These are phyloP conservation scores for Agrypnus murinus DNA, from an alignment of 2,888 invertebrate species.

Conservation along the genomic window DNA sequence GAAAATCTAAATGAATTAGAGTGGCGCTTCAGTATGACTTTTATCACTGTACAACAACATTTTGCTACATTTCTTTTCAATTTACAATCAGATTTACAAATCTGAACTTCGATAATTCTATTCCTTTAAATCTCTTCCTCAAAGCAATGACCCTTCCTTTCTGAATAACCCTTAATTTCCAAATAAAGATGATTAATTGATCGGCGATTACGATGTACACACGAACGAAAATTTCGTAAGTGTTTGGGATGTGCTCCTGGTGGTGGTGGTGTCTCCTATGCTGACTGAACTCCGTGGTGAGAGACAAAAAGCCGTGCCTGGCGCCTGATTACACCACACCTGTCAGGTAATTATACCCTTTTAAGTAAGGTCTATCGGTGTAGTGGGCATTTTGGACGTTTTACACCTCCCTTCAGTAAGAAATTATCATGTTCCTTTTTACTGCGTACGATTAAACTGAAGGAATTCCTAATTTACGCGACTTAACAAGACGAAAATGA, in stretches of 20 bases:
- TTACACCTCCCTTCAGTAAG: constrained; percentile 17
- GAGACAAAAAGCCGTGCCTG: constrained; percentile 55
- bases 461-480: constrained; percentile 5
- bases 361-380: constrained; percentile 32
- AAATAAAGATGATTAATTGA: constrained; percentile 37
- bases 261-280: constrained; percentile 11
- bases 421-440: constrained; percentile 1
- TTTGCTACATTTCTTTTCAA: too few relatives aligned
- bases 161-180: too few relatives aligned
- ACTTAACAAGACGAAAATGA: constrained; percentile 9
- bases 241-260: background rate
- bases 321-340: constrained; percentile 53
- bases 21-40: too few relatives aligned
- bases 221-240: background rate
- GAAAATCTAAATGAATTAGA: too few relatives aligned
- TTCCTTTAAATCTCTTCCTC: too few relatives aligned
- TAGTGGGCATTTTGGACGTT: constrained; percentile 35
- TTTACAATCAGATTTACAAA: too few relatives aligned
- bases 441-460: constrained; percentile 1
- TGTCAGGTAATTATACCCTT: constrained; percentile 50
- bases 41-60: too few relatives aligned
- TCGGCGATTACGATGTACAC: constrained; percentile 27
- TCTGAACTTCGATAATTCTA: too few relatives aligned
- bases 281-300: too few relatives aligned
- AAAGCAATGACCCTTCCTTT: too few relatives aligned